phyloP scores from a whole-genome alignment of 1,140 invertebrate species.

The Leptoteleia sp. region DNA sequence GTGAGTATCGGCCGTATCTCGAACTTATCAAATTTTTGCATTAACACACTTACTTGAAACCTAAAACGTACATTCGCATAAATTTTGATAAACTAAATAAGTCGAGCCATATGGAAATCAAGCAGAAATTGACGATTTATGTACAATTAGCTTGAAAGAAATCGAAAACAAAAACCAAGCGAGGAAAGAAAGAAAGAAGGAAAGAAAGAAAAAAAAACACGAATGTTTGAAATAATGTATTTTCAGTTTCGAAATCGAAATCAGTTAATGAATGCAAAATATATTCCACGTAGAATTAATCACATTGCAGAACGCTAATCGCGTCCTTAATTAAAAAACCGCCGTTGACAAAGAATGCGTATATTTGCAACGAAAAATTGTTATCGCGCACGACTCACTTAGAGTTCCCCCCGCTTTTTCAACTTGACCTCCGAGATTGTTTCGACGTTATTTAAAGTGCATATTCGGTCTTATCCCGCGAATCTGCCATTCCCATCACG shows the following conservation, averaged over 20 bases:
- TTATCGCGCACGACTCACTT: slow-evolving; percentile 49
- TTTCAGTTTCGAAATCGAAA: slow-evolving; percentile 11
- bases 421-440: slow-evolving; percentile 61
- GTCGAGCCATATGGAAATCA: slow-evolving; percentile 38
- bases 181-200: too few relatives aligned
- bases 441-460: slow-evolving; percentile 53
- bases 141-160: slow-evolving; percentile 9
- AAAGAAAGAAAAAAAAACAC: slow-evolving; percentile 19
- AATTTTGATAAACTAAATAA: slow-evolving; percentile 47
- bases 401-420: slow-evolving; percentile 54
- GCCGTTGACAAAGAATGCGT: slow-evolving; percentile 23
- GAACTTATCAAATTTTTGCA: slow-evolving; percentile 54
- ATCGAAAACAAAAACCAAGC: too few relatives aligned
- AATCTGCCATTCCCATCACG: slow-evolving; percentile 73
- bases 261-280: slow-evolving; percentile 42
- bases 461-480: slow-evolving; percentile 55
- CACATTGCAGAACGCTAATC: slow-evolving; percentile 17
- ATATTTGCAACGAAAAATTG: slow-evolving; percentile 44
- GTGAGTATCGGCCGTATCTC: slow-evolving; percentile 32
- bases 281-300: slow-evolving; percentile 39
- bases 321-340: slow-evolving; percentile 33
- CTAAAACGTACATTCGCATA: slow-evolving; percentile 24
- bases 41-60: slow-evolving; percentile 28
- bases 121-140: slow-evolving; percentile 28
- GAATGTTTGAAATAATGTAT: slow-evolving; percentile 34